Conservation (phyloP, 2,113 vertebrate genomes). For the Noctilio leporinus region DNA sequence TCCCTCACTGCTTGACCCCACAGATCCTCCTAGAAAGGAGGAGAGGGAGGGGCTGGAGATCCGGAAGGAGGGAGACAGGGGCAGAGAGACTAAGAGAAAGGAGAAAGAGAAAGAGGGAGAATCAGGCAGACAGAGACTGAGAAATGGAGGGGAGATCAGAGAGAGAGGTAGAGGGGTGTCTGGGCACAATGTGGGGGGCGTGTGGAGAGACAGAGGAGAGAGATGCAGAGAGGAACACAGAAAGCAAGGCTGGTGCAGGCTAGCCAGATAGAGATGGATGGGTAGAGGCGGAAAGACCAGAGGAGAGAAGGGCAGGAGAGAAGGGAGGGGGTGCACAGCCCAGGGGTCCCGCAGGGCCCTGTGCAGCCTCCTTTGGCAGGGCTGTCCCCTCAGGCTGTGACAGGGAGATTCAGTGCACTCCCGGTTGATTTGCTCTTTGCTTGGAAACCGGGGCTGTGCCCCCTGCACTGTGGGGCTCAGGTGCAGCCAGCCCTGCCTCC, state of each 20-base stretch:
- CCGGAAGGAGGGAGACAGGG: not conserved
- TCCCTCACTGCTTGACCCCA: not conserved
- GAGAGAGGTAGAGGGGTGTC: not conserved
- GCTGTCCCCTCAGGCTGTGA: not conserved
- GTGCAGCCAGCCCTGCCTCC: not conserved
- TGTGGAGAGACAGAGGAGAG: not conserved
- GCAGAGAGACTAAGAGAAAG: not conserved
- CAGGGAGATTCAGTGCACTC: not conserved
- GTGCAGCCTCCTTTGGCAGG: not conserved
- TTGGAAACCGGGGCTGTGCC: not conserved
- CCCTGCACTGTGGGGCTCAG: not conserved
- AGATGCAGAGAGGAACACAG: not conserved
- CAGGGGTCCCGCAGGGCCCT: not conserved
- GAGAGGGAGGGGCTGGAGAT: not conserved
- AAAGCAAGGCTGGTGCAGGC: not conserved
- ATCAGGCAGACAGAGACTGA: not conserved
- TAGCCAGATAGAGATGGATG: not conserved
- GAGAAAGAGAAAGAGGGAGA: not conserved
- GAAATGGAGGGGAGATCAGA: not conserved
- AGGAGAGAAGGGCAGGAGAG: not conserved
- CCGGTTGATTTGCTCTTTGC: not conserved
- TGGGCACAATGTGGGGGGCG: too few relatives aligned
- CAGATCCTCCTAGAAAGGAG: not conserved
- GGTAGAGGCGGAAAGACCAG: not conserved
- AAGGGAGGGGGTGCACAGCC: not conserved